Conservation (phyloP, 35 echinoderm and acorn worm species). For the Apostichopus californicus region DNA sequence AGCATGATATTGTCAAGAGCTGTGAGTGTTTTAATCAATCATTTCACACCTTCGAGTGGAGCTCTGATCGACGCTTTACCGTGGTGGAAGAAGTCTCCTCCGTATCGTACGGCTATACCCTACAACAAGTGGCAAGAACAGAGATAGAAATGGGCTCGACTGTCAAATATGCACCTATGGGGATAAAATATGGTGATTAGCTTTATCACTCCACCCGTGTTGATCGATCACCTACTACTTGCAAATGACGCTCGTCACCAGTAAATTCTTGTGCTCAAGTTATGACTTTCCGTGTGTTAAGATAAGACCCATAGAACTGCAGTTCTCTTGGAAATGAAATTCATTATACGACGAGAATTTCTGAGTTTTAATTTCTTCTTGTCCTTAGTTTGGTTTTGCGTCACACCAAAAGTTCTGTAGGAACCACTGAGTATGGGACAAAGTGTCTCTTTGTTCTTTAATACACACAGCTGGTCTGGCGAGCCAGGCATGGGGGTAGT, state of each 20-base stretch:
- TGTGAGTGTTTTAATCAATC: slow-evolving; percentile 15
- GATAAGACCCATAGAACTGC: too few relatives aligned
- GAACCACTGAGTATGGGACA: too few relatives aligned
- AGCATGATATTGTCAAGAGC: neutral
- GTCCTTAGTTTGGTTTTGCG: too few relatives aligned
- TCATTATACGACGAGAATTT: too few relatives aligned
- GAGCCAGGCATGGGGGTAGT: too few relatives aligned
- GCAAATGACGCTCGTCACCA: neutral
- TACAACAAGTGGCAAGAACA: neutral
- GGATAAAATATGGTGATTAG: neutral
- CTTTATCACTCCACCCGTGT: neutral
- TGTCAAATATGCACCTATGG: slow-evolving; percentile 15
- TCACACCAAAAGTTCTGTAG: too few relatives aligned
- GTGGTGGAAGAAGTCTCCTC: neutral
- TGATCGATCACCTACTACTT: slow-evolving; percentile 17
- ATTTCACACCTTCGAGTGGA: neutral
- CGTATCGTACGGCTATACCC: neutral
- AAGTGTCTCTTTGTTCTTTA: too few relatives aligned
- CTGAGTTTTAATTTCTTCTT: too few relatives aligned
- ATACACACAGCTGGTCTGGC: too few relatives aligned
- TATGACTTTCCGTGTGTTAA: too few relatives aligned
- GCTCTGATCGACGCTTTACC: neutral
- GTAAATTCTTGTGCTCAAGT: too few relatives aligned
- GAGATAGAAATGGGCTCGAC: neutral
- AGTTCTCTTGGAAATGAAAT: too few relatives aligned